Evolutionary conservation across 2,888 invertebrate genomes (phyloP), one percentile per base, ranked within the genome.

Genomic region (Conchocele bisecta): DNA sequence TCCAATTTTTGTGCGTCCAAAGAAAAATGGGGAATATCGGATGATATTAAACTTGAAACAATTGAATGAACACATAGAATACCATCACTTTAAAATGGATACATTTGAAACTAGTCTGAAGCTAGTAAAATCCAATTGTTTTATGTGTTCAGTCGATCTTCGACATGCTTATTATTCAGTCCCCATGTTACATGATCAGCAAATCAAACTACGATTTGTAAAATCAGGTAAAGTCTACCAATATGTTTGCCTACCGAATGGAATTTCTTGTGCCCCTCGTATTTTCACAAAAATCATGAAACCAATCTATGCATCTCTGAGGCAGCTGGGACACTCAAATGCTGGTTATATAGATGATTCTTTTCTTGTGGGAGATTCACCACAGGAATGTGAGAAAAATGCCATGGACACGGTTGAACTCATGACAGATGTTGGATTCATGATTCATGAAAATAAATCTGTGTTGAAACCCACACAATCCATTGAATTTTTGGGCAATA

Each of bases 341-440:
- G 50, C 53, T 22, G 56, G 54, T 20, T 79, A 73, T 33, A 75
- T 73, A 28, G 79, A 79, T 57, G 79, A 75, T 35, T 33, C 53
- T 11, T 28, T 71, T 15, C 22, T 71, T 1, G 37, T 59, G 26
- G 56, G 35, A 39, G 56, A 61, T n/a, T 48, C 48, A n/a, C 17
- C 20, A 13, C 24, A 44, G 9, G 48, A 70, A 17, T 65, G 68
- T 56, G 11, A 33, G 29, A 31, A 28, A 35, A 68, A 73, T 53
- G 29, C 68, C 0, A 11, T 13, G 31, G 53, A 26, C 13, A 63
- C 63, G 42, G 17, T 20, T 28, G 9, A 22, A 13, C 26, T 67
- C 13, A 24, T 69, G 13, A 46, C 59, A 39, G 15, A 29, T 3
- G 44, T 74, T 24, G 69, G 74, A 28, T 74, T 74, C 41, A 54